A percentile compares a stretch with the other conserved stretches of the same genome.
These are phyloP conservation scores for Anticlea derivata DNA, from an alignment of 2,888 invertebrate genomes.

Conservation along the genomic window DNA sequence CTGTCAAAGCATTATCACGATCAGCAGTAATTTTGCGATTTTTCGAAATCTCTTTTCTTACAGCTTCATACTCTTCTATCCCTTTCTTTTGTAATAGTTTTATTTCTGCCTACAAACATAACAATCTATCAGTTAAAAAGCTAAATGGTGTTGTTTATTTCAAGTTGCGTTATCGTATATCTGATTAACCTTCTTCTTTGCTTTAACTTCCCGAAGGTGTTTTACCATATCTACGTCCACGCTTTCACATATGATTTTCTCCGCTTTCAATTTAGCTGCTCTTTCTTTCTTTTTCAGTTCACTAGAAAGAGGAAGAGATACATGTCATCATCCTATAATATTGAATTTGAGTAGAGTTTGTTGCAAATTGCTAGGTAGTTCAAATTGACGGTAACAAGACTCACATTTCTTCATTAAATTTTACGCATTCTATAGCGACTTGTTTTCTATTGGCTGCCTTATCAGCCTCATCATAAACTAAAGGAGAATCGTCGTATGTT, in stretches of 20 bases:
- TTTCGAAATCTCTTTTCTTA: constrained; percentile 35
- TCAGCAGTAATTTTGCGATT: constrained; percentile 26
- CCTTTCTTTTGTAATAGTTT: constrained; percentile 39
- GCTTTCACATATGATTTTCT: constrained; percentile 35
- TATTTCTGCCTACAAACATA: constrained; percentile 36
- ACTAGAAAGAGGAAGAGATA: constrained; percentile 28
- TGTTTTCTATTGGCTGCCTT: constrained; percentile 29
- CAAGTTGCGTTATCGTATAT: not conserved
- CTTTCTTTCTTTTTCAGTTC: constrained; percentile 37
- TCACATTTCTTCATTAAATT: constrained; percentile 55
- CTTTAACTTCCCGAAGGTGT: constrained; percentile 40
- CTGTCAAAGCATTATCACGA: constrained; percentile 39
- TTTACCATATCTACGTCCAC: constrained; percentile 42
- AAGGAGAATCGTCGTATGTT: constrained; percentile 10
- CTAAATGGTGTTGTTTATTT: not conserved
- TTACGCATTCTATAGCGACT: constrained; percentile 38
- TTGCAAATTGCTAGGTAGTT: too few species aligned
- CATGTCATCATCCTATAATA: too few species aligned
- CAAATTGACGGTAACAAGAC: too few species aligned
- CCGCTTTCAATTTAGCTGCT: constrained; percentile 34
- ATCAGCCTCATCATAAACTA: constrained; percentile 10
- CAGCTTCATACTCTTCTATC: constrained; percentile 38
- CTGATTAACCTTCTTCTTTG: constrained; percentile 37
- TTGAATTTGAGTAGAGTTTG: too few species aligned
- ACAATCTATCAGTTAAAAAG: not conserved